phyloP scores from a whole-genome alignment of 1,140 invertebrate species.

The Drosophila rufa region DNA sequence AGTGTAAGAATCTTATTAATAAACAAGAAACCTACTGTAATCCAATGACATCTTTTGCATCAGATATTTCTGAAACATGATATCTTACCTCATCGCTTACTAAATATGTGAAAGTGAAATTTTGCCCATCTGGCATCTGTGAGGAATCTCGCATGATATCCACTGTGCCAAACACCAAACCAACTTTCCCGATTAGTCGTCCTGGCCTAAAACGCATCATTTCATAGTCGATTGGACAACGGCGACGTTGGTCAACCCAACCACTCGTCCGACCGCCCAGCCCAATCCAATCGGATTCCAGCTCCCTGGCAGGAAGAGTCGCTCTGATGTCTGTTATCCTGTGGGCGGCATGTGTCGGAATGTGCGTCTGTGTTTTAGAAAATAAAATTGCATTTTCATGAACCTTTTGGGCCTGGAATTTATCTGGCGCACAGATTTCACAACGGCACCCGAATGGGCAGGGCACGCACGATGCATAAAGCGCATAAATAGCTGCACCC shows the following conservation, averaged over 20 bases:
- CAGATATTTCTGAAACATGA: too few relatives aligned
- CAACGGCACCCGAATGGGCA: slow-evolving; percentile 65
- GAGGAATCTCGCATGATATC: not conserved
- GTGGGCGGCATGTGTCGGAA: slow-evolving; percentile 48
- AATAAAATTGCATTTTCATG: slow-evolving; percentile 84
- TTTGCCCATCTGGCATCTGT: not conserved
- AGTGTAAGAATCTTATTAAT: too few relatives aligned
- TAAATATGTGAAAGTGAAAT: not conserved
- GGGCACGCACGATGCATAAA: slow-evolving; percentile 78
- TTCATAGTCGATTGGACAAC: slow-evolving; percentile 78
- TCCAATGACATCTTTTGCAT: not conserved
- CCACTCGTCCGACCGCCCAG: slow-evolving; percentile 14
- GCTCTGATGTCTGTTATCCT: slow-evolving; percentile 39
- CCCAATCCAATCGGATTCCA: slow-evolving; percentile 23
- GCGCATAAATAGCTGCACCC: slow-evolving; percentile 78
- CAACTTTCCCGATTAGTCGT: slow-evolving; percentile 71
- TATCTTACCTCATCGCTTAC: too few relatives aligned
- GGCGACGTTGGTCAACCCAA: slow-evolving; percentile 59
- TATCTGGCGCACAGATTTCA: slow-evolving; percentile 80
- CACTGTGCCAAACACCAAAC: slow-evolving; percentile 42
- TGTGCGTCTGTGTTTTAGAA: slow-evolving; percentile 79
- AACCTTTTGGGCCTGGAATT: slow-evolving; percentile 76
- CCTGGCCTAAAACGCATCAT: slow-evolving; percentile 69
- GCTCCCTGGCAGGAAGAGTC: slow-evolving; percentile 38
- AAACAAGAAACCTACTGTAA: not conserved